These are phyloP conservation scores for Propithecus coquereli DNA, from an alignment of 2,113 vertebrate genomes.

Conservation along the genomic window DNA sequence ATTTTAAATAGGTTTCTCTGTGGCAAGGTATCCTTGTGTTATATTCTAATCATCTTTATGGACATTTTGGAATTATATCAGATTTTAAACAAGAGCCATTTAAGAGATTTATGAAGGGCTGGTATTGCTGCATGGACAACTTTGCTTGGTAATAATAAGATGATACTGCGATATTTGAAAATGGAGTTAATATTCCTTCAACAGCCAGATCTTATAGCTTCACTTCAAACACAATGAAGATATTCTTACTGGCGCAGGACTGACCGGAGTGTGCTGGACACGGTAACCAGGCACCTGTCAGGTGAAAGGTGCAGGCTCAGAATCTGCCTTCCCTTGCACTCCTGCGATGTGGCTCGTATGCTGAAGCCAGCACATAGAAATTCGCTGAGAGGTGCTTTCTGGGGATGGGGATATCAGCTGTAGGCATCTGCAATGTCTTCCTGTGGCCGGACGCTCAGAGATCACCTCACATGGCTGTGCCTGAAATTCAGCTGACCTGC, in stretches of 20 bases:
- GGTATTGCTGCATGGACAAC: slow-evolving; percentile 43
- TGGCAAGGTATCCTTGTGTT: slow-evolving; percentile 16
- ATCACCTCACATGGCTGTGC: not conserved
- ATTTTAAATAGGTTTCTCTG: slow-evolving; percentile 52
- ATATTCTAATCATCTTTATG: slow-evolving; percentile 70
- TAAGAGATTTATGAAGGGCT: slow-evolving; percentile 41
- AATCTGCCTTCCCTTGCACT: slow-evolving; percentile 29
- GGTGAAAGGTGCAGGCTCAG: not conserved
- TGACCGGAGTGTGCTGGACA: not conserved
- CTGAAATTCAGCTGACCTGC: not conserved
- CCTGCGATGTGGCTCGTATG: not conserved
- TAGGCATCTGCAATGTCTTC: not conserved
- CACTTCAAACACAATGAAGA: not conserved
- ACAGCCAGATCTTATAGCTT: not conserved
- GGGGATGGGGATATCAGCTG: not conserved
- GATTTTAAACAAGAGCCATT: slow-evolving; percentile 61
- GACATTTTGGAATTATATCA: slow-evolving; percentile 66
- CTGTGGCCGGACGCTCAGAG: not conserved
- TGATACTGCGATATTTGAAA: slow-evolving; percentile 26
- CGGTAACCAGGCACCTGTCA: slow-evolving; percentile 26
- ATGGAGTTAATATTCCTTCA: not conserved
- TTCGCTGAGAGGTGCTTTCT: slow-evolving; percentile 48
- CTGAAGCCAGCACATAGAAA: slow-evolving; percentile 10
- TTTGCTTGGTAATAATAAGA: slow-evolving; percentile 49
- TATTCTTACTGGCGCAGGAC: not conserved